Conservation (phyloP, 2,113 vertebrate genomes). For the Connochaetes taurinus region DNA sequence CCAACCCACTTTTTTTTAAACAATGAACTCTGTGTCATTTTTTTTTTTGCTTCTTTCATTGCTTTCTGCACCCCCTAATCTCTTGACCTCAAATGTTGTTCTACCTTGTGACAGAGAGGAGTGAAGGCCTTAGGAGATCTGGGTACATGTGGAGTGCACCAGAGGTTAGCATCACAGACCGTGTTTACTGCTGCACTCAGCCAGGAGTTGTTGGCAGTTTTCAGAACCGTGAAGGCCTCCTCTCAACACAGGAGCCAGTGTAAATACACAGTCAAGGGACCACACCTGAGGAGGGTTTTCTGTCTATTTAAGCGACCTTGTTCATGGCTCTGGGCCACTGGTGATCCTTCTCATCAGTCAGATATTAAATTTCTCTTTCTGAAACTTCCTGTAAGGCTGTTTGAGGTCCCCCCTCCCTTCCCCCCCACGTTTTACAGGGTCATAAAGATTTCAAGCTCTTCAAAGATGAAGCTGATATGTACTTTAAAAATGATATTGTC, state of each 20-base stretch:
- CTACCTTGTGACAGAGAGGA: neutral
- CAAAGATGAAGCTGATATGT: neutral
- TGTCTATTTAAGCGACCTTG: neutral
- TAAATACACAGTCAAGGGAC: neutral
- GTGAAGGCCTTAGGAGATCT: neutral
- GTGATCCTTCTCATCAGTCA: neutral
- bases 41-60: neutral
- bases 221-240: neutral
- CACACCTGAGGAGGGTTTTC: neutral
- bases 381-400: neutral
- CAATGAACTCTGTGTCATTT: no score
- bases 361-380: neutral
- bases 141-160: fast-evolving
- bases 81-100: neutral
- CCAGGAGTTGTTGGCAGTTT: neutral
- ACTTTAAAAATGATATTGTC: neutral
- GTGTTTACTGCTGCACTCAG: neutral
- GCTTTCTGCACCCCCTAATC: no score
- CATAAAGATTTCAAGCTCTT: neutral
- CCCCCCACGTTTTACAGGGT: neutral
- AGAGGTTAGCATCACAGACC: neutral
- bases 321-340: neutral
- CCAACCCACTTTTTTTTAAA: neutral
- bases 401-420: neutral
- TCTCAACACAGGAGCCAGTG: neutral